These are phyloP conservation scores for Eristalis intricaria DNA, from an alignment of 2,888 invertebrate species.

Conservation along the genomic window DNA sequence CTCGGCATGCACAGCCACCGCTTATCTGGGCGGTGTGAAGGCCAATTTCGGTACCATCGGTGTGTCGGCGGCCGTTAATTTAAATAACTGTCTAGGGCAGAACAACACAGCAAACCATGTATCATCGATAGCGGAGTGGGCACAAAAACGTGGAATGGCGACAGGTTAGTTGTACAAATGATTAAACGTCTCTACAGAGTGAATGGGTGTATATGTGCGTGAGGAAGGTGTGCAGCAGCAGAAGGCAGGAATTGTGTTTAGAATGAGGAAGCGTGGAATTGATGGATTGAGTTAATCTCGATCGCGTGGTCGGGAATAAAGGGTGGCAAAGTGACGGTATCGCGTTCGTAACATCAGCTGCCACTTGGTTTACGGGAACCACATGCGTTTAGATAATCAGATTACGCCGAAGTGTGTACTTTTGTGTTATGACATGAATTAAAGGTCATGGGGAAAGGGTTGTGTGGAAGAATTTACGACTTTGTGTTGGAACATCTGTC, in stretches of 20 bases:
- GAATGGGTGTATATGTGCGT: background rate
- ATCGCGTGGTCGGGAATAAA: background rate
- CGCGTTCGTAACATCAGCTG: background rate
- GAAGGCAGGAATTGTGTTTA: background rate
- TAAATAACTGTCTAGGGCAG: conserved; percentile 86
- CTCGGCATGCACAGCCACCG: conserved; percentile 92
- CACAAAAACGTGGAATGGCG: conserved; percentile 85
- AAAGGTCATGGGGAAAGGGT: no score
- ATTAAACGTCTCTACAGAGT: background rate
- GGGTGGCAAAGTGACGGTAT: background rate
- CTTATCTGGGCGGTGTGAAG: conserved; percentile 90
- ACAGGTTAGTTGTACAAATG: conserved; percentile 81
- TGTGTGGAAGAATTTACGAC: no score
- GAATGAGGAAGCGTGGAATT: background rate
- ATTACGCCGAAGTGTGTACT: background rate
- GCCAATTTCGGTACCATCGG: conserved; percentile 90
- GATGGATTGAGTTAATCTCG: background rate
- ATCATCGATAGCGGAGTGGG: conserved; percentile 87
- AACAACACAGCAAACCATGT: conserved; percentile 84
- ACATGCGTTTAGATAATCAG: background rate
- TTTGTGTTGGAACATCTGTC: no score
- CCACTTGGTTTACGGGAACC: background rate
- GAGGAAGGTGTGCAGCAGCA: background rate
- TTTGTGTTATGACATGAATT: no score
- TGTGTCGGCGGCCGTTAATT: conserved; percentile 85